Base-by-base conservation (phyloP, 2,888 invertebrate genomes). In the Coelogynopora nodosa region DNA sequence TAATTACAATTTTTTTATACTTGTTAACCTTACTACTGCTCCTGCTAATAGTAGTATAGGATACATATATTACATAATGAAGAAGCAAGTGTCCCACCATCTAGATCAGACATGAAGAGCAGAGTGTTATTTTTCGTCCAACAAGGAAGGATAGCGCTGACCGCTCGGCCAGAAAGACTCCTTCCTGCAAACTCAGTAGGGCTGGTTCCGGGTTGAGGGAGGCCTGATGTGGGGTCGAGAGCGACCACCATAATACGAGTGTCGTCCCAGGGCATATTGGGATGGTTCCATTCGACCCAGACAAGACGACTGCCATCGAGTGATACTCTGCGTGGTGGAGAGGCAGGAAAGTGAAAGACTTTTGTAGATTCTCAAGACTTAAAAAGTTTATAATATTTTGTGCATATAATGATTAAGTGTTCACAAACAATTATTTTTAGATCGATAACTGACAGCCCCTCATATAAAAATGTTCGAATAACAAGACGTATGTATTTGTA, bases 211-310 rank as follows among this genome's bases (percentile, higher is more conserved):
- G 86, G n/a, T 0, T 26, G 0, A 13, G 27, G 26, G 2, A 74
- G n/a, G 5, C 29, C 67, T 23, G 84, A 26, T 0, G 5, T 26
- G 10, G 29, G 88, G 80, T 88, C 88, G 23, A 91, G 86, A 26
- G 91, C 90, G 13, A 90, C 91, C 49, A 90, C 87, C 89, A 90
- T 90, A 49, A 92, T 88, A 74, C 90, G 90, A 23, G 92, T 92
- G 86, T 90, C 91, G 88, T 92, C 92, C 92, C 92, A 92, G 0
- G 92, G 92, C 93, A 93, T 93, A 88, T 92, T 92, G 0, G 91
- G 92, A 88, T 92, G 91, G 86, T 90, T 90, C 93, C 93, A 93
- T 88, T 92, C 90, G 86, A 92, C 90, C 92, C 92, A 93, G 23
- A 90, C 89, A 30, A 92, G 89, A 31, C 89, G 89, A 81, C 89